Conservation (phyloP, 1,140 invertebrate species). For the Pantala flavescens region DNA sequence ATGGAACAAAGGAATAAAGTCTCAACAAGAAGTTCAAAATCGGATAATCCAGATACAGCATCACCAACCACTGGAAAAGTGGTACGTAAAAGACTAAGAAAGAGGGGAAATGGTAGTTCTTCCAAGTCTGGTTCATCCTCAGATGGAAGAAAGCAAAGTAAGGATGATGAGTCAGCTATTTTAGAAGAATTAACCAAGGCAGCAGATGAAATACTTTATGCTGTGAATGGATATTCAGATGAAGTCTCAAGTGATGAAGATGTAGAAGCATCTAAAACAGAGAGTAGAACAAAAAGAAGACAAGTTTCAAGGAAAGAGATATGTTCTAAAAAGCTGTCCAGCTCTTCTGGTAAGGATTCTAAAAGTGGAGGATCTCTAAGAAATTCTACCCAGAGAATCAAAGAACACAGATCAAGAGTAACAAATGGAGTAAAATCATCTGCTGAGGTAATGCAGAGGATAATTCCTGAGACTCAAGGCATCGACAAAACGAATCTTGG, state of each 20-base stretch:
- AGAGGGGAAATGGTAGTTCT: not conserved
- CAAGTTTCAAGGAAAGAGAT: not conserved
- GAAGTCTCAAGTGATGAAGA: constrained; percentile 26
- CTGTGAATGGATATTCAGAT: constrained; percentile 41
- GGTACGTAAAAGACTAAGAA: not conserved
- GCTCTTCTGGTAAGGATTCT: not conserved
- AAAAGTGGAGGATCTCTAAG: not conserved
- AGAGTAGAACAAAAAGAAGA: not conserved
- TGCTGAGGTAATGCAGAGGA: not conserved
- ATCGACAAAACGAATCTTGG: not conserved
- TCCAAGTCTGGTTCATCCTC: not conserved
- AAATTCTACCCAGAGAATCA: not conserved
- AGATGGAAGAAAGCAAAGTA: not conserved
- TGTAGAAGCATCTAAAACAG: not conserved
- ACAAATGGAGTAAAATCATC: not conserved
- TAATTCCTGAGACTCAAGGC: not conserved
- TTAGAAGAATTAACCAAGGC: constrained; percentile 41
- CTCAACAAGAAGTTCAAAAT: too few relatives aligned
- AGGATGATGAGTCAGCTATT: constrained; percentile 29
- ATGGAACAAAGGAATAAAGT: too few relatives aligned
- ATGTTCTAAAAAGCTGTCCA: not conserved
- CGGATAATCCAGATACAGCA: not conserved
- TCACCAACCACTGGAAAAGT: not conserved
- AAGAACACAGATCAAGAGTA: not conserved
- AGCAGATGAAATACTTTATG: constrained; percentile 40